Evolutionary conservation across 2,888 invertebrate species (phyloP).

Genomic region (Anthophora plumipes): DNA sequence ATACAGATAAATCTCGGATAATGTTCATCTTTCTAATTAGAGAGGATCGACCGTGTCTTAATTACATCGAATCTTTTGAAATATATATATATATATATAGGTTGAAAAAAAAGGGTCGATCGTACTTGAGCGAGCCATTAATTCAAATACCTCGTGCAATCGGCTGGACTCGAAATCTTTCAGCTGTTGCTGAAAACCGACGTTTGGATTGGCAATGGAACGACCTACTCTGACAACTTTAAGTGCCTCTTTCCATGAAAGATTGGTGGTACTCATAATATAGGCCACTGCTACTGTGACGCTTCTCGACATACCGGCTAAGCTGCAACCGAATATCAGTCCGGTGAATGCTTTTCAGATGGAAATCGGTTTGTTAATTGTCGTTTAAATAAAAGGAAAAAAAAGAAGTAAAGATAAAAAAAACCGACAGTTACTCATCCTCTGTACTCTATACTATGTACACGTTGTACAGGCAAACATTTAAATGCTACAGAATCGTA

Average conservation of each 20-base stretch:
- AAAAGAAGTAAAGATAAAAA: neutral
- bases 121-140: neutral
- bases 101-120: neutral
- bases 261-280: conserved; percentile 96
- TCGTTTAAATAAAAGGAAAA: neutral
- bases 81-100: neutral
- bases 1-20: neutral
- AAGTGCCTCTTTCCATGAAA: conserved; percentile 96
- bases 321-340: conserved; percentile 85
- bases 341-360: conserved; percentile 24
- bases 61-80: neutral
- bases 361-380: conserved; percentile 18
- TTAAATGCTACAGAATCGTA: neutral
- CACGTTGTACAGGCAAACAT: neutral
- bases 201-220: conserved; percentile 97
- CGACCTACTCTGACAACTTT: conserved; percentile 97
- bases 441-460: neutral
- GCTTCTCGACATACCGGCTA: conserved; percentile 98
- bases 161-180: conserved; percentile 95
- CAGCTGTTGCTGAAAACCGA: conserved; percentile 97
- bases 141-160: conserved; percentile 88
- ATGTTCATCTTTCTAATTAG: neutral
- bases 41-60: neutral
- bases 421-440: no score
- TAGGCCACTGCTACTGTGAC: conserved; percentile 98